Evolutionary conservation across 2,113 vertebrate species (phyloP), one percentile per base, ranked within the genome.

Genomic region (Rana temporaria): DNA sequence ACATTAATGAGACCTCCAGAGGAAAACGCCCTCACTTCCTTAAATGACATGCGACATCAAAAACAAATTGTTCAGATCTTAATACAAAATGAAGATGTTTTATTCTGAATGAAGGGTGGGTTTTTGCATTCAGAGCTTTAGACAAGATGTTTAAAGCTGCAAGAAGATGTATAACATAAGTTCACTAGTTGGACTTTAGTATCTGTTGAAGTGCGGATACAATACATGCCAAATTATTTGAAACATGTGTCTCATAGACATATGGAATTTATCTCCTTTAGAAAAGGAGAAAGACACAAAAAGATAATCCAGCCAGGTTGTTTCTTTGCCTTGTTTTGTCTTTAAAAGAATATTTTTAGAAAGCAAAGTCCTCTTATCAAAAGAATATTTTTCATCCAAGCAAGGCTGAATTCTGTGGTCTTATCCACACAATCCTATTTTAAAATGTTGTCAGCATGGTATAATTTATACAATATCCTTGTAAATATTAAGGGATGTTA

Each of bases 41-140:
- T 99, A 88, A 98, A 98, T 22, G 97, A 99, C 90, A 99, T 98
- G 96, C 94, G 97, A 90, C 95, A 98, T 90, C 98, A 99, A 93
- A 99, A 98, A 89, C 90, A 96, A 76, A 96, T 99, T 67, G 93
- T 99, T 89, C 97, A 98, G 91, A 94, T 99, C 82, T 90, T 99
- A 92, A 98, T 99, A 82, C 96, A 98, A 90, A 96, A 99, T 12
- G 97, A 99, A 94, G 97, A 99, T 74, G 96, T 98, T 85, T 94
- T 99, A 88, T 99, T 99, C 90, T 99, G 90, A 92, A 85, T 80
- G 82, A 79, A 88, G 81, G 84, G 72, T 14, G 79, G 85, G 80
- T 87, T 16, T 81, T 86, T 85, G 84, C 84, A 86, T 87, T 85
- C 81, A 81, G 84, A 84, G 67, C 52, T 87, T 86, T 63, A 85